Base-by-base conservation (phyloP, 2,888 invertebrate genomes). In the Scaptomyza polygonia region DNA sequence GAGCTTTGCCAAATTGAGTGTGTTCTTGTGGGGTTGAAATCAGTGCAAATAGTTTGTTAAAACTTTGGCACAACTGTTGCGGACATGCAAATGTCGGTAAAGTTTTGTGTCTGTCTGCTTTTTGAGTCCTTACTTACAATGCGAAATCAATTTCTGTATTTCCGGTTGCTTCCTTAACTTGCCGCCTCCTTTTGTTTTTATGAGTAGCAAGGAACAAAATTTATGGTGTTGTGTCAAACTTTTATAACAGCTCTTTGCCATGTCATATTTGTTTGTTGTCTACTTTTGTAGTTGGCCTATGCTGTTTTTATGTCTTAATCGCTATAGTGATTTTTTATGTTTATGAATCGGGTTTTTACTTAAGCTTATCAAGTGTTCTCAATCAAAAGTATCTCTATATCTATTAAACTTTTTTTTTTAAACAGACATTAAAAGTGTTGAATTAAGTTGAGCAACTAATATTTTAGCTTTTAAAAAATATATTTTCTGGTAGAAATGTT, bases 61-160 rank as follows among this genome's bases (percentile, higher is more conserved):
- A 58, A 72, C 79, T 74, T 83, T 65, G 54, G 9, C 27, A 67
- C 85, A 86, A 86, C 84, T 83, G 70, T 73, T 83, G 86, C 86
- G 68, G 81, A 77, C 81, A 82, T 86, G 85, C 78, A 75, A 86
- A 75, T 70, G 69, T 63, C 77, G 79, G 67, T 40, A 18, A 55
- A 82, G 67, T 65, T 64, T 77, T 48, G 18, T 67, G 18, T 67
- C 72, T 66, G 63, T 44, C 63, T 65, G 40, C n/a, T n/a, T 48
- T 59, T 57, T 61, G 30, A 65, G 75, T 54, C 52, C n/a, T n/a
- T 67, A 67, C 71, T 64, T 71, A 83, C 85, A 85, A 78, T 68
- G 76, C 79, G 79, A 82, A 82, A 81, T 82, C 82, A 82, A 82
- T 82, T 82, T 84, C 65, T 45, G 61, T 67, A 63, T 66, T 87